Evolutionary conservation across 2,113 vertebrate genomes (phyloP).

Genomic region (Alligator mississippiensis): DNA sequence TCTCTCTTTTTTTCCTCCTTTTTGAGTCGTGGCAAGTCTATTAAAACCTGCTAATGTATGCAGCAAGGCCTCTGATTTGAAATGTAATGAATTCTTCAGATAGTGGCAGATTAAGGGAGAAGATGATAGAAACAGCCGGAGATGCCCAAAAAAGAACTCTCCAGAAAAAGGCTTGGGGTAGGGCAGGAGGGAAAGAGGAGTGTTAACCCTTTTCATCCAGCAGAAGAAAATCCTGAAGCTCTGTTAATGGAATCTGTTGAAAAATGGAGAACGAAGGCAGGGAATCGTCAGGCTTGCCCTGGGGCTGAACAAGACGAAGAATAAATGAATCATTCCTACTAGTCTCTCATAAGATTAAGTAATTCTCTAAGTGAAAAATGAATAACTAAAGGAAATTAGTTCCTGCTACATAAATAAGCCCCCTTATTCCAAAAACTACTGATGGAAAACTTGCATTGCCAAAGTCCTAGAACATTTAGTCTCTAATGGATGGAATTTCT

Average conservation of each 20-base stretch:
- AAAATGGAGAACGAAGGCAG: constrained; percentile 27
- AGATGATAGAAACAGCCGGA: constrained; percentile 53
- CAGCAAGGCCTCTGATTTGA: constrained; percentile 61
- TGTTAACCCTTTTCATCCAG: constrained; percentile 46
- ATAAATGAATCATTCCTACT: constrained; percentile 54
- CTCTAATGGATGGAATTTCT: background rate
- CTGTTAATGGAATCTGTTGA: constrained; percentile 29
- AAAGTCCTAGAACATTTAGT: constrained; percentile 39
- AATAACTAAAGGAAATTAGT: constrained; percentile 62
- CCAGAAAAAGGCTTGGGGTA: constrained; percentile 49
- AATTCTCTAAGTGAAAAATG: constrained; percentile 62
- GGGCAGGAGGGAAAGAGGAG: background rate
- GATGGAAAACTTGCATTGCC: constrained; percentile 54
- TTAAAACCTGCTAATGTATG: constrained; percentile 75
- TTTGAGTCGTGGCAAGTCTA: constrained; percentile 73
- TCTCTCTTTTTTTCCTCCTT: constrained; percentile 65
- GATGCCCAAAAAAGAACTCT: constrained; percentile 43
- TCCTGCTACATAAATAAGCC: constrained; percentile 63
- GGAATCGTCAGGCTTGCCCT: constrained; percentile 48
- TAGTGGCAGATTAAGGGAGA: constrained; percentile 60
- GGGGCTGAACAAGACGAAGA: constrained; percentile 52
- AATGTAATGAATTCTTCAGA: constrained; percentile 76
- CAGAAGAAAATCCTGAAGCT: background rate
- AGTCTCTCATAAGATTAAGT: constrained; percentile 51
- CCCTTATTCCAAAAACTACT: constrained; percentile 34